Evolutionary conservation across 2,888 invertebrate species (phyloP), one percentile per base, ranked within the genome.

Genomic region (Chrysotoxum bicinctum): DNA sequence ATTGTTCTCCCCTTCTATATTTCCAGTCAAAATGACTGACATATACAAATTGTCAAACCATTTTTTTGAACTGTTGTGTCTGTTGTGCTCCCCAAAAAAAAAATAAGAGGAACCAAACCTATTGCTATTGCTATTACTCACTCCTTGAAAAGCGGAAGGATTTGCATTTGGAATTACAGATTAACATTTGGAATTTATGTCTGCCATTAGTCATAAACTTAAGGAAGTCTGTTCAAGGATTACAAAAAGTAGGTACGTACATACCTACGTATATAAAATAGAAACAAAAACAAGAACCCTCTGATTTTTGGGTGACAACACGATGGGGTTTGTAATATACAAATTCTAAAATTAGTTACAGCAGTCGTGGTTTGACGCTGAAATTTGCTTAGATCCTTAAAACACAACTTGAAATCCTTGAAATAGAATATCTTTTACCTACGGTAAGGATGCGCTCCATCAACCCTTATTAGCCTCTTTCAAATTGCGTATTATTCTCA

Each of bases 381-480:
- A 70, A 74, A 69, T 26, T 43, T 68, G 6, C 21, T 23, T 12
- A 23, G 21, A 43, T 43, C 43, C 43, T 43, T 43, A 16, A 43
- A 43, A 43, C 43, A 50, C 23, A 50, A 50, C 21, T 50, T 2
- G 14, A 60, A 40, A 23, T 60, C 60, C 64, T 64, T 35, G 32
- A 66, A 66, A 50, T 66, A 35, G 35, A 21, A 75, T 50, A 50
- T 26, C 50, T 14, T 3, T 69, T 30, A 45, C 7, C 32, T 54
- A 26, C 26, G 45, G 30, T 54, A 72, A 76, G 37, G 52, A 56
- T 58, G 43, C 37, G 66, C 50, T 66, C 72, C 80, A 81, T 77
- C 81, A 85, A 85, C 80, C 85, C 85, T 77, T 76, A 85, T 85
- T 85, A 81, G 81, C 81, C 81, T 62, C 60, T 52, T 80, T 73